Percentiles rank a stretch among this genome's conserved stretches.
Conservation (phyloP, 2,797 vertebrate genomes). For the Megalops cyprinoides region DNA sequence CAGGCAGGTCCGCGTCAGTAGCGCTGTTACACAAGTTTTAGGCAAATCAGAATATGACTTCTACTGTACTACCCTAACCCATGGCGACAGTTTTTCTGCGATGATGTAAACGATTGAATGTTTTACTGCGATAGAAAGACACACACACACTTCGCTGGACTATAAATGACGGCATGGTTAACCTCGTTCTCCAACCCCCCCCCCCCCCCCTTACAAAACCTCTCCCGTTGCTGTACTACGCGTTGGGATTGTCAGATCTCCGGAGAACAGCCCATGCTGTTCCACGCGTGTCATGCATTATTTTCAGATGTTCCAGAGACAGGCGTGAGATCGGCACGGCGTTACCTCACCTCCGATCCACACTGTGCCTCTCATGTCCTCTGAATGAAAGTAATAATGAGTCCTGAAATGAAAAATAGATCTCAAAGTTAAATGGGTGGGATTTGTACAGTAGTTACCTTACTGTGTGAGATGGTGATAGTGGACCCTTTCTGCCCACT, state of each 20-base stretch:
- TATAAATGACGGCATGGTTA: conserved; percentile 49
- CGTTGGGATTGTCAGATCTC: conserved; percentile 25
- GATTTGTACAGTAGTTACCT: too few relatives aligned
- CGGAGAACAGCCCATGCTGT: conserved; percentile 25
- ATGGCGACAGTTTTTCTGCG: conserved; percentile 39
- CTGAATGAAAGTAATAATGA: too few relatives aligned
- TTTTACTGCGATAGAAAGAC: conserved; percentile 37
- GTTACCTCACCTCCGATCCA: conserved; percentile 20
- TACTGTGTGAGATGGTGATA: too few relatives aligned
- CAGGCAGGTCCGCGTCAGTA: too few relatives aligned
- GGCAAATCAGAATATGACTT: conserved; percentile 39
- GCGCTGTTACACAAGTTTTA: conserved; percentile 31
- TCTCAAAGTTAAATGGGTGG: too few relatives aligned
- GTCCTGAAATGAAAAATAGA: too few relatives aligned
- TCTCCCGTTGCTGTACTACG: conserved; percentile 32
- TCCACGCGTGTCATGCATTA: conserved; percentile 30
- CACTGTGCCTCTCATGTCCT: too few relatives aligned
- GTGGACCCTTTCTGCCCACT: too few relatives aligned
- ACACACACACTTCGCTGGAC: conserved; percentile 36
- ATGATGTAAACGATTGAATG: conserved; percentile 30
- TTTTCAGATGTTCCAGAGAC: conserved; percentile 38
- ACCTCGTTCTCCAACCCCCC: conserved; percentile 44
- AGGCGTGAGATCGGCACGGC: conserved; percentile 31
- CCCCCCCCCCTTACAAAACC: conserved; percentile 27
- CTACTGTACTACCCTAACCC: conserved; percentile 32